A percentile compares a stretch with the other conserved stretches of the same genome.
Conservation (phyloP, 2,113 vertebrate genomes). For the Semnopithecus entellus region DNA sequence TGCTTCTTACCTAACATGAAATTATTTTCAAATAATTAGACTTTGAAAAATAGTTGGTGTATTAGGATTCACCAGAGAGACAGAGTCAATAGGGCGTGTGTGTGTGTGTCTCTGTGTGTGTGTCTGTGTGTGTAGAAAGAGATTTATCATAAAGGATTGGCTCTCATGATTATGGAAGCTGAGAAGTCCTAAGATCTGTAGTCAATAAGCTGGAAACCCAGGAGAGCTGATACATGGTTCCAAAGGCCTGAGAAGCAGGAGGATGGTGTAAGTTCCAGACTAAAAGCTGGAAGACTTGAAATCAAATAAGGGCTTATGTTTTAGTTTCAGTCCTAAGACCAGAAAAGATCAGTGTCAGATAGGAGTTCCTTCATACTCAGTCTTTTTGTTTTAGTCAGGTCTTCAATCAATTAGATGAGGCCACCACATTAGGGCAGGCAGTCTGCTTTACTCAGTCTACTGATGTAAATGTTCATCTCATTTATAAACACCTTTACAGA, state of each 20-base stretch:
- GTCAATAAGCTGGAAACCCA: not conserved
- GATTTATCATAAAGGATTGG: not conserved
- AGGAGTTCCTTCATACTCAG: not conserved
- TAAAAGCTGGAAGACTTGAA: not conserved
- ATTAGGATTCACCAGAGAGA: not conserved
- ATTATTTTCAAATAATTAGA: not conserved
- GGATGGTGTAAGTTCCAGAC: not conserved
- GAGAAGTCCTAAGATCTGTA: not conserved
- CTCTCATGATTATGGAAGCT: not conserved
- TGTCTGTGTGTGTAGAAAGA: not conserved
- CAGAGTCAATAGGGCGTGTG: not conserved
- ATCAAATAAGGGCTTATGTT: not conserved
- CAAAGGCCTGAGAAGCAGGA: not conserved
- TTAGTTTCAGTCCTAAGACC: not conserved
- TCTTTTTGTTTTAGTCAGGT: not conserved
- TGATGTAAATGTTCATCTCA: not conserved
- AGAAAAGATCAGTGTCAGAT: not conserved
- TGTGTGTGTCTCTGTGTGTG: not conserved
- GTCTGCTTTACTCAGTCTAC: not conserved
- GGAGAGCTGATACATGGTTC: not conserved
- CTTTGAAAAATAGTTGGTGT: not conserved
- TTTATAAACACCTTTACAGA: not conserved
- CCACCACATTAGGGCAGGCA: not conserved
- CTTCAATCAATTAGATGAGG: not conserved
- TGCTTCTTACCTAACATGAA: not conserved